Conservation (phyloP, 2,888 invertebrate genomes). For the Phlogophora meticulosa region DNA sequence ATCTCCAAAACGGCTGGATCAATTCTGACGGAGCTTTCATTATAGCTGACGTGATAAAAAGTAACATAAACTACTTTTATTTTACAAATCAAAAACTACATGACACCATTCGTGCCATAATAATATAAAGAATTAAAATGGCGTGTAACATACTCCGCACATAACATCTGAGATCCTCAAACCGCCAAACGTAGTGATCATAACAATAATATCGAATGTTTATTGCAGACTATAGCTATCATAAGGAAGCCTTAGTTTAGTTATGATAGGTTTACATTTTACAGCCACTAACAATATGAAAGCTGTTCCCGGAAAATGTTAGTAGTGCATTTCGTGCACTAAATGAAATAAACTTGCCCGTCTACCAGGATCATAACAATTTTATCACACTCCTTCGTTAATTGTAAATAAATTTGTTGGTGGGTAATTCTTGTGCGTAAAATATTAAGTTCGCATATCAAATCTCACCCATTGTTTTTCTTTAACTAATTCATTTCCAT, state of each 20-base stretch:
- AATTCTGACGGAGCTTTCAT: no score
- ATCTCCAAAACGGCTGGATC: no score
- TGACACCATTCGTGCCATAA: no score
- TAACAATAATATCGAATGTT: slow-evolving; percentile 15
- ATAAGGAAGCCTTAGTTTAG: slow-evolving; percentile 4
- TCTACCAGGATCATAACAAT: slow-evolving; percentile 21
- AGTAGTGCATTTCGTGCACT: background rate
- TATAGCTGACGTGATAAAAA: no score
- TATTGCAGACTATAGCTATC: background rate
- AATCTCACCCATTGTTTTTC: slow-evolving; percentile 2
- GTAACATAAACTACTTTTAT: no score
- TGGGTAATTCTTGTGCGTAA: background rate
- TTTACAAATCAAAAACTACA: no score
- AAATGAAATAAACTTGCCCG: background rate
- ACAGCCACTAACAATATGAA: slow-evolving; percentile 1
- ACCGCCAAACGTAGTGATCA: background rate
- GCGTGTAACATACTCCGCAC: no score
- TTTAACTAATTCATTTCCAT: background rate
- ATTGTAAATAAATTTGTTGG: background rate
- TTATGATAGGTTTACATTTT: slow-evolving; percentile 17
- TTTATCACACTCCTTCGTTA: background rate
- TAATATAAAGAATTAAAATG: no score
- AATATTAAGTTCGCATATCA: background rate
- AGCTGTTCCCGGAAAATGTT: slow-evolving; percentile 8
- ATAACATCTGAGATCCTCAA: background rate